phyloP scores from a whole-genome alignment of 1,140 invertebrate genomes.

The Phymastichus coffea region DNA sequence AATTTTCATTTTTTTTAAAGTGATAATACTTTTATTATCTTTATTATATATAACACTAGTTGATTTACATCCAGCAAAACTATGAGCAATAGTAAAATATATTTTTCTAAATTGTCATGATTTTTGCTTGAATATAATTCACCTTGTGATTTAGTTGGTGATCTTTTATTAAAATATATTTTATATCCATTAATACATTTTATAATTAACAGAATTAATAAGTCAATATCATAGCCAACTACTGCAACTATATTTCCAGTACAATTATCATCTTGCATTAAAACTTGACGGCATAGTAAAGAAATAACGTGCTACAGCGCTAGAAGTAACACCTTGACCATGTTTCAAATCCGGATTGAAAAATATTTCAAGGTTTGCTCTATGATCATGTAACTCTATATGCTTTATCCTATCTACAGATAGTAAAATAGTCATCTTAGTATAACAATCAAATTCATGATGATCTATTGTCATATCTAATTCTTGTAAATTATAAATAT shows the following conservation, averaged over 20 bases:
- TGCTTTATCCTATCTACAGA: slow-evolving; percentile 41
- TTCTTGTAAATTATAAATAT: slow-evolving; percentile 43
- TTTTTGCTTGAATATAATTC: too few species aligned
- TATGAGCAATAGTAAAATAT: too few species aligned
- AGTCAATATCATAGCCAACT: too few species aligned
- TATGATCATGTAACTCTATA: slow-evolving; percentile 47
- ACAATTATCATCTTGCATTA: slow-evolving; percentile 6
- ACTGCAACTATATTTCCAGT: slow-evolving; percentile 3
- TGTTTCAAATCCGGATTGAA: slow-evolving; percentile 33
- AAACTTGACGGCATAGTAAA: slow-evolving; percentile 23
- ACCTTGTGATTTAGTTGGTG: not conserved
- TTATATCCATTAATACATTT: not conserved
- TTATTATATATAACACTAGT: too few species aligned
- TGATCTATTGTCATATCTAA: slow-evolving; percentile 36
- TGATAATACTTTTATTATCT: too few species aligned
- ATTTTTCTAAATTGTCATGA: too few species aligned
- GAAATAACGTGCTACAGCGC: slow-evolving; percentile 24
- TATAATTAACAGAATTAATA: slow-evolving; percentile 20
- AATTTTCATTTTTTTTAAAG: too few species aligned
- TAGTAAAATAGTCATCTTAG: slow-evolving; percentile 37
- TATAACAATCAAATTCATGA: slow-evolving; percentile 39
- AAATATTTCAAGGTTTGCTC: slow-evolving; percentile 46
- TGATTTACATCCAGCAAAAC: too few species aligned
- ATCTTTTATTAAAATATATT: slow-evolving; percentile 18
- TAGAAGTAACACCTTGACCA: slow-evolving; percentile 27